These are phyloP conservation scores for Keiferia lycopersicella DNA, from an alignment of 2,888 invertebrate species.

Conservation along the genomic window DNA sequence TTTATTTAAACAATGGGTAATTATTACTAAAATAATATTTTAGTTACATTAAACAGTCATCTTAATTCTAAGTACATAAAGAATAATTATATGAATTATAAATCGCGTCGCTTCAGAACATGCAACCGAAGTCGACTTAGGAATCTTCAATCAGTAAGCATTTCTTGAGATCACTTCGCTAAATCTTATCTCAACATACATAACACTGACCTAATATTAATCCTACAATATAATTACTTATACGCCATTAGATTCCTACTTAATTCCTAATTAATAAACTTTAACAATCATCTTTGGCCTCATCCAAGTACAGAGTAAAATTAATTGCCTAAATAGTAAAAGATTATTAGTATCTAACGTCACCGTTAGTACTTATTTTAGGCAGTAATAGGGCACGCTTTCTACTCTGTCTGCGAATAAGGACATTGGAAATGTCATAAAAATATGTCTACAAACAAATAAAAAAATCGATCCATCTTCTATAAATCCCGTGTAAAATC, in stretches of 20 bases:
- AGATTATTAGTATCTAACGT: not conserved
- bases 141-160: conserved; percentile 7
- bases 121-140: not conserved
- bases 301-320: conserved; percentile 17
- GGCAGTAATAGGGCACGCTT: not conserved
- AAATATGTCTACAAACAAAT: not conserved
- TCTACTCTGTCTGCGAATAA: conserved; percentile 12
- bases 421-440: conserved; percentile 1
- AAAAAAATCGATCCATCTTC: not conserved
- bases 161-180: conserved; percentile 13
- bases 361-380: not conserved
- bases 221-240: not conserved
- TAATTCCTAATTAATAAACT: conserved; percentile 13
- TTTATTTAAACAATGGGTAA: not conserved
- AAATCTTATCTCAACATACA: not conserved
- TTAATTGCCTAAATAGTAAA: not conserved
- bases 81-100: not conserved
- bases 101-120: conserved; percentile 8
- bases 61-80: not conserved
- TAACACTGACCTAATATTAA: not conserved
- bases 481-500: not conserved
- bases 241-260: not conserved
- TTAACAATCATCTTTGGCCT: conserved; percentile 18
- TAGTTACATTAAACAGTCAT: not conserved
- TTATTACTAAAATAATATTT: conserved; percentile 3